Base-by-base conservation (phyloP, 2,888 invertebrate species). In the Spisula solida region DNA sequence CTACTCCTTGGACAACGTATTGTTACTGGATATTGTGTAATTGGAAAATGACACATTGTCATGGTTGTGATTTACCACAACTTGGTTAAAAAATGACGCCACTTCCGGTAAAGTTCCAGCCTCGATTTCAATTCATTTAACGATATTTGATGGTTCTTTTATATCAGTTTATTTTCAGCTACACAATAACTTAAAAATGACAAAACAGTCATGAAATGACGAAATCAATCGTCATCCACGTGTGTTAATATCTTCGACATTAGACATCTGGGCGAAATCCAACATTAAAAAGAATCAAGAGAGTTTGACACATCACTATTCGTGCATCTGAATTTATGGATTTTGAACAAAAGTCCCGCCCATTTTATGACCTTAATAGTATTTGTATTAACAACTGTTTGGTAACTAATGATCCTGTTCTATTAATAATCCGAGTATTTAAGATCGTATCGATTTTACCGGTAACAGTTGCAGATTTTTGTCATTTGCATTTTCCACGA, bases 1-100 rank as follows among this genome's bases (percentile, higher is more conserved):
- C 70, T 75, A 83, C 66, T 70, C 75, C n/a, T 75, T 70, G 48
- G 48, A 48, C 75, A 75, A 70, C 47, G 75, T 48, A 70, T 41
- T 75, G 84, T 84, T 84, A 47, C 78, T 25, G 25, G n/a, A 78
- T 20, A 51, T 84, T 84, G 84, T 78, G 55, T 78, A 41, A 84
- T 78, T 78, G 41, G 78, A 55, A 75, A 83, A 70, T 47, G 75
- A 70, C 60, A 78, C 56, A 66, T 75, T 75, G 29, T 34, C 6
- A 75, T 75, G n/a, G 12, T 34, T 12, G 75, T 75, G n/a, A 31
- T 75, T 75, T 75, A 75, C 75, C 18, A 75, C 75, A 34, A 10
- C 31, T 31, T 75, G 75, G 29, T 25, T 29, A 31, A 14, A 75
- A 75, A 25, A 31, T 31, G 31, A 4, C 18, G 4, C 31, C 75